phyloP scores from a whole-genome alignment of 2,797 vertebrate genomes.

The Meriones psammophilus region DNA sequence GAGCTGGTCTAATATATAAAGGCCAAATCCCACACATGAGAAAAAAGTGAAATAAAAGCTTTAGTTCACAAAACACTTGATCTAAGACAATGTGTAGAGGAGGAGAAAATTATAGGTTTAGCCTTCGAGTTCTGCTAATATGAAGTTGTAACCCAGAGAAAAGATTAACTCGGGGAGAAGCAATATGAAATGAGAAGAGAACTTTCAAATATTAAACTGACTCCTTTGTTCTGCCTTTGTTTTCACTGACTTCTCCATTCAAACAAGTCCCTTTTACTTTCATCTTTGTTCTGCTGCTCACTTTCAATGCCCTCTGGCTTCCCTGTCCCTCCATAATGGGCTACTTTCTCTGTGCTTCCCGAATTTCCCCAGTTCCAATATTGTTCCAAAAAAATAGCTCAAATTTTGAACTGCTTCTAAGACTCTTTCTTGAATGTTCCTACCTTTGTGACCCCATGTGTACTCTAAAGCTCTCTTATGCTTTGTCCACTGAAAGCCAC shows the following conservation, averaged over 20 bases:
- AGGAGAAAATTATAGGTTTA: slow-evolving; percentile 70
- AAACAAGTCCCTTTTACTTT: neutral
- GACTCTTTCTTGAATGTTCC: neutral
- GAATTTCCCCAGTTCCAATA: neutral
- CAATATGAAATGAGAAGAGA: slow-evolving; percentile 3
- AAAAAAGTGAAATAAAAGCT: slow-evolving; percentile 15
- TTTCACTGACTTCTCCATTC: neutral
- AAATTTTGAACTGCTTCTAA: neutral
- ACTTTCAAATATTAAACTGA: neutral
- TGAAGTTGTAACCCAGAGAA: slow-evolving; percentile 18
- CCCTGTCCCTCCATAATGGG: neutral
- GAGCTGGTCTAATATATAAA: slow-evolving; percentile 60
- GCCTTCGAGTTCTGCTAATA: slow-evolving; percentile 39
- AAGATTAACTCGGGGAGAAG: slow-evolving; percentile 35
- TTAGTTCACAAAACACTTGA: slow-evolving; percentile 45
- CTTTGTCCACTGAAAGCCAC: neutral
- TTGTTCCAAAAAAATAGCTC: neutral
- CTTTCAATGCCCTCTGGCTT: neutral
- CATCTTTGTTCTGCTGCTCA: neutral
- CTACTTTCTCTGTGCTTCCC: neutral
- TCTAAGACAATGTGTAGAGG: slow-evolving; percentile 56
- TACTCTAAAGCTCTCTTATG: neutral
- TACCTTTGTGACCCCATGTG: neutral
- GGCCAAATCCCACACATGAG: slow-evolving; percentile 58
- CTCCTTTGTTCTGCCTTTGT: neutral